Conservation (phyloP, 2,797 vertebrate species). For the Manis pentadactyla region DNA sequence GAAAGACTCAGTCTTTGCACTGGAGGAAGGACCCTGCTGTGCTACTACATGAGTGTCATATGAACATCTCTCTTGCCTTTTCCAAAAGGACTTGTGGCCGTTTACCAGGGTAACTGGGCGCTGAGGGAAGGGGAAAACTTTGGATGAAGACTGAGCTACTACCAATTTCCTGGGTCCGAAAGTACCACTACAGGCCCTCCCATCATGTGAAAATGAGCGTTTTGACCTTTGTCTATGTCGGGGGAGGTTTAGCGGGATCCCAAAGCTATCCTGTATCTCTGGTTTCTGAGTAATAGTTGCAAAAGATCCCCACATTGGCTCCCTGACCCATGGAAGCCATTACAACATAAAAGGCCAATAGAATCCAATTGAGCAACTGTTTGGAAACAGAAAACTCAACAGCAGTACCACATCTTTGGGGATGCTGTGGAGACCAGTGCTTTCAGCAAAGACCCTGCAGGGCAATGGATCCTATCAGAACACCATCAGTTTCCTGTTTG, state of each 20-base stretch:
- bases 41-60: not conserved
- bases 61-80: not conserved
- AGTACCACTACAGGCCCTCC: not conserved
- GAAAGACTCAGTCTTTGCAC: not conserved
- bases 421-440: not conserved
- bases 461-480: not conserved
- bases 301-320: not conserved
- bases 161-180: not conserved
- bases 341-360: not conserved
- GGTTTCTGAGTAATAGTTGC: not conserved
- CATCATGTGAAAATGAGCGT: not conserved
- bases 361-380: not conserved
- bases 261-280: not conserved
- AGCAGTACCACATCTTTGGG: not conserved
- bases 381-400: not conserved
- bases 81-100: not conserved
- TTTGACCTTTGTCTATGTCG: not conserved
- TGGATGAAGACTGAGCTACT: not conserved
- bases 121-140: not conserved
- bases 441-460: not conserved
- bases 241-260: not conserved
- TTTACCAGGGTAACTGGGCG: not conserved
- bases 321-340: not conserved
- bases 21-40: not conserved
- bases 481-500: not conserved